phyloP scores from a whole-genome alignment of 2,113 vertebrate species.

The Vombatus ursinus region DNA sequence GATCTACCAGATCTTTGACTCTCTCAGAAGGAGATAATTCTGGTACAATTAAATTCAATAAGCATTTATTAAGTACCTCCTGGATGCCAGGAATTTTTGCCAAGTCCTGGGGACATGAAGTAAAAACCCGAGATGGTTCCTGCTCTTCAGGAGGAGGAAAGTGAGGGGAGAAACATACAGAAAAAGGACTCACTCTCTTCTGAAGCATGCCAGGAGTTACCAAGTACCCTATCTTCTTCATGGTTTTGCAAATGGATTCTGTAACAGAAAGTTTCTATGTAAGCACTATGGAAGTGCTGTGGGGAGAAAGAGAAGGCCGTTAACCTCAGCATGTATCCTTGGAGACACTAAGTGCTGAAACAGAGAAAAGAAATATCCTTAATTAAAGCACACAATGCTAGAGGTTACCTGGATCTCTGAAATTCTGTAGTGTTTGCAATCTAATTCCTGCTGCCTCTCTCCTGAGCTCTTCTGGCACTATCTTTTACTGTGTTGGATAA shows the following conservation, averaged over 20 bases:
- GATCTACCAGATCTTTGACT: neutral
- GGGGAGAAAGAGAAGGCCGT: neutral
- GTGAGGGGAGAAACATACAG: neutral
- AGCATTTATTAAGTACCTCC: neutral
- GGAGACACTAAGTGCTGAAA: neutral
- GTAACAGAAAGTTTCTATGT: constrained; percentile 1
- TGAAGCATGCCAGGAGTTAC: neutral
- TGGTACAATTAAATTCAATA: neutral
- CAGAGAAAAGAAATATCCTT: neutral
- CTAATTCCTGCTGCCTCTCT: constrained; percentile 16
- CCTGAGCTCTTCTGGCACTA: neutral
- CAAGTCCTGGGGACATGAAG: neutral
- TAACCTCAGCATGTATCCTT: neutral
- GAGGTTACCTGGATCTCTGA: constrained; percentile 47
- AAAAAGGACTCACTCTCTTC: constrained; percentile 22
- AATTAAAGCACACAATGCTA: constrained; percentile 8
- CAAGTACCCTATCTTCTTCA: constrained; percentile 38
- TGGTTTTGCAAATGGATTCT: constrained; percentile 55
- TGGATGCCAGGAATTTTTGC: neutral
- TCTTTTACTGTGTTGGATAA: constrained; percentile 66
- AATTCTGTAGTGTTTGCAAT: neutral
- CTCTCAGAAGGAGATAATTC: neutral
- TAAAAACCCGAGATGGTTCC: neutral
- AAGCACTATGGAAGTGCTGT: constrained; percentile 42
- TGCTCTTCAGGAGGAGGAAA: neutral